A percentile compares a stretch with the other conserved stretches of the same genome.
phyloP scores from a whole-genome alignment of 2,113 vertebrate species.

The Poeciliopsis retropinna region DNA sequence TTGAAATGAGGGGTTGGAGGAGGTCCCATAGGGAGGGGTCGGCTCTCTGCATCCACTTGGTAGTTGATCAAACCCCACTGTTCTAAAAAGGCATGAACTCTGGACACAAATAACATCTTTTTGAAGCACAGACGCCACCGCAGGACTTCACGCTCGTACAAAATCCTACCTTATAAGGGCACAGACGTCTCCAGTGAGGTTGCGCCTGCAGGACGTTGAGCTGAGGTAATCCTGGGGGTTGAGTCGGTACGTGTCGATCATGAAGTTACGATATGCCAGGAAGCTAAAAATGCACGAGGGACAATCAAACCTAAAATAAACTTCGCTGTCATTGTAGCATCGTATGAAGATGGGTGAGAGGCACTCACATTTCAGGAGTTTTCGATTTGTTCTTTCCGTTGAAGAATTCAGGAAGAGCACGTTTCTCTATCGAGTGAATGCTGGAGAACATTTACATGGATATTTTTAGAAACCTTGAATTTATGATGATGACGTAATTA shows the following conservation, averaged over 20 bases:
- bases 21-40: conserved; percentile 95
- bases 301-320: not conserved
- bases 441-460: conserved; percentile 63
- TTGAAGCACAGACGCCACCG: not conserved
- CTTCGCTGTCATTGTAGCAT: not conserved
- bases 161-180: conserved; percentile 90
- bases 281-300: conserved; percentile 78
- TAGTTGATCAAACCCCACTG: conserved; percentile 99
- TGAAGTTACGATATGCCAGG: conserved; percentile 98
- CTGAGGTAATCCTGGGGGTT: conserved; percentile 98
- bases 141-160: conserved; percentile 16
- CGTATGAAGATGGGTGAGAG: not conserved
- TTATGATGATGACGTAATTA: not conserved
- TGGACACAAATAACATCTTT: conserved; percentile 51
- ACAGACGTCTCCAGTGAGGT: conserved; percentile 95
- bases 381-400: conserved; percentile 98
- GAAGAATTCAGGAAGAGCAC: conserved; percentile 95
- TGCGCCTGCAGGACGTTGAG: conserved; percentile 93
- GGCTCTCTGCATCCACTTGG: conserved; percentile 96
- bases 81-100: conserved; percentile 95
- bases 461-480: not conserved
- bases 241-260: conserved; percentile 96
- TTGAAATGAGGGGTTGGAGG: conserved; percentile 98
- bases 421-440: conserved; percentile 94
- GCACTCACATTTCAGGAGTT: conserved; percentile 95